phyloP scores from a whole-genome alignment of 2,888 invertebrate genomes.

The Cephus rjabovi region DNA sequence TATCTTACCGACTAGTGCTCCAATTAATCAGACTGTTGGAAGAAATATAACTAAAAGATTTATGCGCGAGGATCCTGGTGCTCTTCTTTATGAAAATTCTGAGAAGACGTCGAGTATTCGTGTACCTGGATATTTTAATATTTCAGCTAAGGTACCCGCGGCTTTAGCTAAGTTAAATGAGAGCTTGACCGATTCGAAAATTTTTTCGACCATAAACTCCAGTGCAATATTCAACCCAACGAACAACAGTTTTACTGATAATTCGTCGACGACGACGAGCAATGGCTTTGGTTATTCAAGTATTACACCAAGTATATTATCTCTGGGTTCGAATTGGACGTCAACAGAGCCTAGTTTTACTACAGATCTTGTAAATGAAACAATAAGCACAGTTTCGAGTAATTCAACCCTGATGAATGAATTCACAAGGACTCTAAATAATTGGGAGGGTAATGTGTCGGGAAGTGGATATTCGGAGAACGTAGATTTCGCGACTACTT shows the following conservation, averaged over 20 bases:
- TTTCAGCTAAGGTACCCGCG: not conserved
- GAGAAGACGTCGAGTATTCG: not conserved
- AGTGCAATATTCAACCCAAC: conserved; percentile 25
- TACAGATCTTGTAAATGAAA: not conserved
- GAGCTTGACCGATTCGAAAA: conserved; percentile 27
- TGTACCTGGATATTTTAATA: not conserved
- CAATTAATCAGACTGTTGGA: not conserved
- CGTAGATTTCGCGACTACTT: conserved; percentile 53
- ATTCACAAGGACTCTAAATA: not conserved
- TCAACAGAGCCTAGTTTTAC: not conserved
- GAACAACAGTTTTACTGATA: not conserved
- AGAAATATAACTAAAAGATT: not conserved
- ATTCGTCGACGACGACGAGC: not conserved
- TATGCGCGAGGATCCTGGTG: not conserved
- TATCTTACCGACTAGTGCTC: not conserved
- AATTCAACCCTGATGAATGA: conserved; percentile 8
- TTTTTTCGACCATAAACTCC: conserved; percentile 38
- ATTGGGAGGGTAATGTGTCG: not conserved
- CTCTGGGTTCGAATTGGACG: not conserved
- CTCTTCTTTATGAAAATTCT: not conserved
- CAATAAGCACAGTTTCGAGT: conserved; percentile 1
- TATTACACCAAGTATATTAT: not conserved
- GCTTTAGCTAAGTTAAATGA: not conserved
- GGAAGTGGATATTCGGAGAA: conserved; percentile 29
- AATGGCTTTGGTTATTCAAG: not conserved